phyloP scores from a whole-genome alignment of 1,140 invertebrate genomes.

The Meloidogyne floridensis region DNA sequence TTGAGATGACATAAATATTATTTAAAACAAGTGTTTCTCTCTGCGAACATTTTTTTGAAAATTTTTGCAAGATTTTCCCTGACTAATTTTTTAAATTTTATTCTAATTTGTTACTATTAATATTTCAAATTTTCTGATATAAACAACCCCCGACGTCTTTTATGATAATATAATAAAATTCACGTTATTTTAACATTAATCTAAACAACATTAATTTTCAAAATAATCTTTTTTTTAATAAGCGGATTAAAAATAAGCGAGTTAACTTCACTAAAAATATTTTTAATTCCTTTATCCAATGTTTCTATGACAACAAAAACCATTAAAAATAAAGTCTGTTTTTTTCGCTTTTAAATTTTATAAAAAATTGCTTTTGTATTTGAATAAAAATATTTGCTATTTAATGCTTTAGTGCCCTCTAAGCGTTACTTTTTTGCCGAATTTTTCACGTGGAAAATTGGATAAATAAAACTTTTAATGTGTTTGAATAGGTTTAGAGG shows the following conservation, averaged over 20 bases:
- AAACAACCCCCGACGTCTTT: too few species aligned
- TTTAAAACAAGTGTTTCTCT: too few species aligned
- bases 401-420: not conserved
- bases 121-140: too few species aligned
- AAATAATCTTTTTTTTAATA: too few species aligned
- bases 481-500: not conserved
- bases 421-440: not conserved
- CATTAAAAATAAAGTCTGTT: not conserved
- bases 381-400: not conserved
- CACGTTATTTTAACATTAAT: rapidly evolving
- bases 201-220: too few species aligned
- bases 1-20: too few species aligned
- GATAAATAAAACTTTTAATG: not conserved
- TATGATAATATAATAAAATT: too few species aligned
- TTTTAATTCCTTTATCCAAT: not conserved
- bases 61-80: too few species aligned
- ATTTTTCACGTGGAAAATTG: not conserved
- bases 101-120: too few species aligned
- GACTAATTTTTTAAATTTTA: too few species aligned
- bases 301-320: not conserved
- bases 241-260: too few species aligned
- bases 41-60: too few species aligned
- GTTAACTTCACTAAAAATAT: not conserved
- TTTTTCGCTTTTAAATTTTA: not conserved
- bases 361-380: not conserved